Evolutionary conservation across 2,888 invertebrate genomes (phyloP), one percentile per base, ranked within the genome.

Genomic region (Calliphora vomitoria): DNA sequence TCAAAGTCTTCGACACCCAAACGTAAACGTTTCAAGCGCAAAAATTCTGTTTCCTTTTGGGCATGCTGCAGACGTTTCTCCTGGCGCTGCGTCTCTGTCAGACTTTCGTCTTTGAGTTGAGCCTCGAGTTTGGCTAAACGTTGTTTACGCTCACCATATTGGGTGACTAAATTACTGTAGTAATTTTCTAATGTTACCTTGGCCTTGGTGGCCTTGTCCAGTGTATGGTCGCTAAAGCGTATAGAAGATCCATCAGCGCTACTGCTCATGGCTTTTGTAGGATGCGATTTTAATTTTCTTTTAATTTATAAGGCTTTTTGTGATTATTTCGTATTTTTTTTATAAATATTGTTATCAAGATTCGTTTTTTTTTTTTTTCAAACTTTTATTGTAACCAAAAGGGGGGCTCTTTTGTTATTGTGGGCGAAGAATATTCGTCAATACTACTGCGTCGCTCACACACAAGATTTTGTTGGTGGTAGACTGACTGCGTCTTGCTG

Each of bases 131-230:
- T 97, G 89, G 98, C 97, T 93, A 97, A 95, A 93, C 97, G 97
- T 94, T 98, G 98, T 94, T 99, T 98, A 92, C 99, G 96, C 95
- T 99, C 99, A 92, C 98, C 97, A 94, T 99, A 98, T 94, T 99
- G 99, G 91, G 98, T 96, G 93, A 99, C 97, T 93, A 99, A 96
- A 95, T 99, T 99, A 94, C 98, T 98, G 94, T 99, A 99, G 95
- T 99, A 99, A 95, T 99, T 99, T 95, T 99, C 99, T 93, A 99
- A 95, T 87, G 99, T 98, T 93, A 99, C 97, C 95, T 99, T 99
- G 91, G 99, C 99, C 95, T 99, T 98, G 93, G 99, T 99, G 91
- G 99, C 99, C 95, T 99, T 99, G 95, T 99, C 99, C 94, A 98
- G 95, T 93, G 99, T 99, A 95, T 99, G 98, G 93, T 98, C 98